Evolutionary conservation across 2,888 invertebrate genomes (phyloP), one percentile per base, ranked within the genome.

Genomic region (Athripsodes cinereus): DNA sequence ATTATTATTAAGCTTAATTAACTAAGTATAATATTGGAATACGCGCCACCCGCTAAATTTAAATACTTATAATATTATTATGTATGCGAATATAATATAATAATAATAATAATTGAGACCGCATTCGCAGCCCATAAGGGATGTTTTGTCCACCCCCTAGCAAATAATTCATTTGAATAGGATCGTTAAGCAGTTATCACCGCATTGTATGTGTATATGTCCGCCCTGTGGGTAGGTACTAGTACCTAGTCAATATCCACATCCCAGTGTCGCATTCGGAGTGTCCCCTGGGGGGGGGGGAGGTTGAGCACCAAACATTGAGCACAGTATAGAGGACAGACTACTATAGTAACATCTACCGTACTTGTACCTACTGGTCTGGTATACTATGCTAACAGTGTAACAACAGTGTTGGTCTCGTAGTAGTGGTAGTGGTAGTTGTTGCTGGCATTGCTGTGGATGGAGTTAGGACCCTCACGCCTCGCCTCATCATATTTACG

Each of bases 111-210:
- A 40, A 40, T 40, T 2, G 40, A 40, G 40, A 40, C 40, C 40
- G 40, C 40, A 40, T 40, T 40, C 55, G 16, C 55, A 21, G 49
- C 50, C 50, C 44, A 50, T 49, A 31, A 40, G 13, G 50, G 50
- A 18, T 19, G 50, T 49, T 31, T 49, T 48, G 55, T 55, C 40
- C 20, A 40, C 51, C 52, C 61, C 59, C 58, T 47, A 35, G 53
- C 57, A 60, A 60, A 62, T 62, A 62, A 60, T 53, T 62, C 62
- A 62, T 62, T 62, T 60, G 62, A 62, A 62, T 62, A 60, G 62
- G 55, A 62, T 62, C 62, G 58, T 62, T 62, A 62, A 53, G 60
- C 60, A 58, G 62, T 60, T 60, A 62, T 60, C 59, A 51, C 58
- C 54, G 54, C 54, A 26, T 21, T 53, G 49, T 55, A 55, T 50